Evolutionary conservation across 1,140 invertebrate species (phyloP).

Genomic region (Eumeta japonica): DNA sequence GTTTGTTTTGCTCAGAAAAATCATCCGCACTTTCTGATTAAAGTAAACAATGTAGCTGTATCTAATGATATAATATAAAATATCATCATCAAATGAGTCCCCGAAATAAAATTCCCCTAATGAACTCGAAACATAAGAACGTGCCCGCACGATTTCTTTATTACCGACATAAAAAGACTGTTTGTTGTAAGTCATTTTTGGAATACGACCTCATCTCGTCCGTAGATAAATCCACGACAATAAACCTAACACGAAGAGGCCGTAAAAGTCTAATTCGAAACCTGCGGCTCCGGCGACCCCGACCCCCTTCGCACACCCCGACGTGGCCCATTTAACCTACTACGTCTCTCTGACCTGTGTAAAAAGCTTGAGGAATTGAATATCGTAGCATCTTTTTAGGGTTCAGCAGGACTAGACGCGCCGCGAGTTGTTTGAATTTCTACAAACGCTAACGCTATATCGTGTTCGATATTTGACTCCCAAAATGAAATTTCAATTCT

Average conservation of each 20-base stretch:
- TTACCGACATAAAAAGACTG: conserved; percentile 38
- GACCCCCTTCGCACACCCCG: not conserved
- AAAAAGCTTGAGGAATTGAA: not conserved
- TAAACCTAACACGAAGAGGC: conserved; percentile 56
- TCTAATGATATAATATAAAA: no score
- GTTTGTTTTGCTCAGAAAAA: no score
- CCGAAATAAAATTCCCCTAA: no score
- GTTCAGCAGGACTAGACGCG: no score
- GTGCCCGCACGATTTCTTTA: conserved; percentile 30
- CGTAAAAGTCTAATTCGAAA: conserved; percentile 54
- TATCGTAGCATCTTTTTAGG: not conserved
- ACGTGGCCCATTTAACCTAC: not conserved
- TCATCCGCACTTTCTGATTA: no score
- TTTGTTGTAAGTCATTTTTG: conserved; percentile 52
- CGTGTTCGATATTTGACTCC: no score
- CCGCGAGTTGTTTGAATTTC: not conserved
- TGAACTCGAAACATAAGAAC: not conserved
- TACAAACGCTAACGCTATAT: no score
- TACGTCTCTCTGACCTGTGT: not conserved
- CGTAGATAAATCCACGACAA: conserved; percentile 48
- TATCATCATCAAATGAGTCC: no score
- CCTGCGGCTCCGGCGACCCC: conserved; percentile 1
- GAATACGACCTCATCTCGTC: conserved; percentile 52
- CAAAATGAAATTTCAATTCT: no score
- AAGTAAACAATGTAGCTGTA: no score